Base-by-base conservation (phyloP, 2,888 invertebrate species). In the Stenichneumon culpator region DNA sequence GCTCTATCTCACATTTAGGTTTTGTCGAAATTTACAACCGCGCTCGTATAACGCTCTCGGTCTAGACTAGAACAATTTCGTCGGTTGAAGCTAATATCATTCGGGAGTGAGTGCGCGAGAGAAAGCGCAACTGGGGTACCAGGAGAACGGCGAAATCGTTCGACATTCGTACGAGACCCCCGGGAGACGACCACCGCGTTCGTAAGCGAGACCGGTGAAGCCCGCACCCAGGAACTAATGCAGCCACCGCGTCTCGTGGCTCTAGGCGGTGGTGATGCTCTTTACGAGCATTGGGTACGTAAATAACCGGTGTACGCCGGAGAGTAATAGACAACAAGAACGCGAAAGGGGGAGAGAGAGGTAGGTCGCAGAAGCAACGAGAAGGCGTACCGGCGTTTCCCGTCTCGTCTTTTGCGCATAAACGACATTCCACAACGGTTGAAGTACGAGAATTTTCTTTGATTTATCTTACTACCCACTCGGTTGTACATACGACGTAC, bases 281-380 rank as follows among this genome's bases (percentile, higher is more conserved):
- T 88, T 88, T 88, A 88, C 86, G 85, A 86, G 84, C 82, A 87
- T 86, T 79, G 87, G 87, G 82, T 84, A 88, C 88, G 88, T 88
- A 87, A 88, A 88, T 88, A 87, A 86, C 86, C 70, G 73, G 52
- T 70, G 83, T 73, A 70, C 39, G 77, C 82, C 80, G 54, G 77
- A 77, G 79, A 80, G 79, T 82, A 84, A 85, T 68, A 68, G 79
- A 75, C 79, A 67, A 79, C 70, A 72, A 70, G 75, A 72, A 65
- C 39, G 73, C 65, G 74, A 75, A 44, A 75, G 57, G 65, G 73
- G 5, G n/a, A 74, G 65, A 78, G 52, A 70, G 73, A 44, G 73
- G 63, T 25, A 74, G 69, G 25, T 54, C 44, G 82, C 74, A 84
- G 85, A 79, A 79, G 82, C 85, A 82, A 60, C 44, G 77, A 85